phyloP scores from a whole-genome alignment of 2,797 vertebrate genomes.

The Lycodopsis pacificus region DNA sequence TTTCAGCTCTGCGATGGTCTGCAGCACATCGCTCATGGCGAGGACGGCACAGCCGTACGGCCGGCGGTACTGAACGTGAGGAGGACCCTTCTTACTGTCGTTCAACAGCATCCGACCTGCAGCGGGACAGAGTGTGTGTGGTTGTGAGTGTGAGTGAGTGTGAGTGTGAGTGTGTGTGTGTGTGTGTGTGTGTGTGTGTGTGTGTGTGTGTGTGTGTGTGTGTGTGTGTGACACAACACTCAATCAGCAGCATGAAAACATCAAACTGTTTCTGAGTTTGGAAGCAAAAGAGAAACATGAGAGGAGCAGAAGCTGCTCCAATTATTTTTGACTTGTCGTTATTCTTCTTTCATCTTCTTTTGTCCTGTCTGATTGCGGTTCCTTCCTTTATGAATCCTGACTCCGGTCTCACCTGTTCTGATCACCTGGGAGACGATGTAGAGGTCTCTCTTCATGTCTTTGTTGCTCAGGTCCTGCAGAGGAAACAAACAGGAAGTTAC shows the following conservation, averaged over 20 bases:
- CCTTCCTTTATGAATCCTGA: background rate
- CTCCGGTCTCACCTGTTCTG: constrained; percentile 87
- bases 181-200: background rate
- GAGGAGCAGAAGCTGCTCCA: too few relatives aligned
- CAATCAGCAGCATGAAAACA: background rate
- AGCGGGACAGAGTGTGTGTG: background rate
- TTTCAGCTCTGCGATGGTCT: constrained; percentile 92
- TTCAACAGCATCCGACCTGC: constrained; percentile 95
- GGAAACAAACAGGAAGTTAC: background rate
- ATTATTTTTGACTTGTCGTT: background rate
- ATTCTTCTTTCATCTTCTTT: background rate
- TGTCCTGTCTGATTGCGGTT: background rate
- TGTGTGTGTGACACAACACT: background rate
- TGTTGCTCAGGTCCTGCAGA: constrained; percentile 95
- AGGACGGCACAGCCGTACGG: constrained; percentile 94
- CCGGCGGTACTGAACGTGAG: constrained; percentile 92
- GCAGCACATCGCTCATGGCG: constrained; percentile 92
- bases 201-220: too few relatives aligned
- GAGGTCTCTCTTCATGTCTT: constrained; percentile 97
- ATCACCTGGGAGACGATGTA: constrained; percentile 96
- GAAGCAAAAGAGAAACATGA: too few relatives aligned
- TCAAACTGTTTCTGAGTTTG: background rate
- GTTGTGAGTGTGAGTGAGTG: too few relatives aligned
- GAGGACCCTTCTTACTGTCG: constrained; percentile 94
- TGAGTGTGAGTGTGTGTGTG: too few relatives aligned